Evolutionary conservation across 1,140 invertebrate genomes (phyloP), one percentile per base, ranked within the genome.

Genomic region (Zaprionus ornatus): DNA sequence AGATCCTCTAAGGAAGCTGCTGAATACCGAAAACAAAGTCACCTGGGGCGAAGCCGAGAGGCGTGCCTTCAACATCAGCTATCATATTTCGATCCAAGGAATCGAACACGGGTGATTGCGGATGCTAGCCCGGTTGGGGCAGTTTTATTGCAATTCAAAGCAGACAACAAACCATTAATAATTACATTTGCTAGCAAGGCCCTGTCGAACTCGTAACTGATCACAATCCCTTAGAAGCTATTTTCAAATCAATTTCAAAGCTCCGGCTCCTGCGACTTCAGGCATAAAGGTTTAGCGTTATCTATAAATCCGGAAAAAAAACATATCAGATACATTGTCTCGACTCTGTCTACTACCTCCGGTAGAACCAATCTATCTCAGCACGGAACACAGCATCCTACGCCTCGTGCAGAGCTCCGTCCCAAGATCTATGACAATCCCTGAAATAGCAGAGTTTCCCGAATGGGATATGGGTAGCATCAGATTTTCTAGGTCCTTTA

Each of bases 121-220:
- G 64, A 74, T 23, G 57, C 50, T 17, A 73, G 56, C 29, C 71
- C 62, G 17, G 70, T 66, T 13, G 55, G 62, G 15, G 63, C 35
- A 4, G 70, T 73, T 45, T 48, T 74, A 63, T 29, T 63, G 52
- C 32, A 61, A 29, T 65, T 72, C 25, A 29, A 57, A 17, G 29
- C 37, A 21, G 25, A 52, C 23, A 73, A 73, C 9, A 55, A 52
- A 32, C 27, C 55, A 29, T 48, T 32, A 3, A 74, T 74, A 12
- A 62, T 76, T 63, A 57, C 67, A 12, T 76, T 76, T 29, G 60
- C 67, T 4, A 75, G 68, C 25, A 65, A 71, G 27, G 64, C 37
- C 37, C 52, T 64, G 27, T 69, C 72, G 32, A 9, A 32, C 32
- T 32, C 32, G 27, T n/a, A n/a, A n/a, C n/a, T 13, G 61, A 54